These are phyloP conservation scores for Drosophila sechellia DNA, from an alignment of 1,140 invertebrate genomes.

Conservation along the genomic window DNA sequence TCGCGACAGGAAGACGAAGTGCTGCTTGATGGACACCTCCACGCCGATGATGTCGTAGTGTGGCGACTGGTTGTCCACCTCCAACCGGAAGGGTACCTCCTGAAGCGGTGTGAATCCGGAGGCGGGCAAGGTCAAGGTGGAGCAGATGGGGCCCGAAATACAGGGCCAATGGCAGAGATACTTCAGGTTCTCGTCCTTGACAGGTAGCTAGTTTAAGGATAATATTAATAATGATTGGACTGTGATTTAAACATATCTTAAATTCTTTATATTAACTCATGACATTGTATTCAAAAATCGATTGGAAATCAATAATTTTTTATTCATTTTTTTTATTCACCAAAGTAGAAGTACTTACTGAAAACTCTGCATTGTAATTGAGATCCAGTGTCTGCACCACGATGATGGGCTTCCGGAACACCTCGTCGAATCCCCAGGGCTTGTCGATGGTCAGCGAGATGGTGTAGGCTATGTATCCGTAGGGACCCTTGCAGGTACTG, in stretches of 20 bases:
- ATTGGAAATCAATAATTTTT: no score
- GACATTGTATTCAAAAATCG: no score
- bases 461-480: slow-evolving; percentile 89
- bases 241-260: no score
- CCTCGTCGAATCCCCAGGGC: slow-evolving; percentile 91
- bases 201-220: slow-evolving; percentile 45
- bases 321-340: no score
- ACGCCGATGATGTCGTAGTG: slow-evolving; percentile 75
- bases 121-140: slow-evolving; percentile 64
- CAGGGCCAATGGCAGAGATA: slow-evolving; percentile 83
- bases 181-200: slow-evolving; percentile 78
- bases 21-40: slow-evolving; percentile 76
- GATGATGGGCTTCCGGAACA: slow-evolving; percentile 89
- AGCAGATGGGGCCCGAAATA: slow-evolving; percentile 73
- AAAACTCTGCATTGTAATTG: slow-evolving; percentile 86
- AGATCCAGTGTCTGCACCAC: slow-evolving; percentile 90
- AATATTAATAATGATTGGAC: background rate
- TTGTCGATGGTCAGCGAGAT: slow-evolving; percentile 89
- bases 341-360: slow-evolving; percentile 47
- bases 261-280: no score
- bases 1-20: slow-evolving; percentile 76
- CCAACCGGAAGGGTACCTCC: slow-evolving; percentile 70
- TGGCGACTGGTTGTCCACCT: slow-evolving; percentile 80
- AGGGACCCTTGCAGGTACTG: slow-evolving; percentile 90
- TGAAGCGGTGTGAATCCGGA: slow-evolving; percentile 75